Evolutionary conservation across 2,113 vertebrate species (phyloP).

Genomic region (Perognathus longimembris): DNA sequence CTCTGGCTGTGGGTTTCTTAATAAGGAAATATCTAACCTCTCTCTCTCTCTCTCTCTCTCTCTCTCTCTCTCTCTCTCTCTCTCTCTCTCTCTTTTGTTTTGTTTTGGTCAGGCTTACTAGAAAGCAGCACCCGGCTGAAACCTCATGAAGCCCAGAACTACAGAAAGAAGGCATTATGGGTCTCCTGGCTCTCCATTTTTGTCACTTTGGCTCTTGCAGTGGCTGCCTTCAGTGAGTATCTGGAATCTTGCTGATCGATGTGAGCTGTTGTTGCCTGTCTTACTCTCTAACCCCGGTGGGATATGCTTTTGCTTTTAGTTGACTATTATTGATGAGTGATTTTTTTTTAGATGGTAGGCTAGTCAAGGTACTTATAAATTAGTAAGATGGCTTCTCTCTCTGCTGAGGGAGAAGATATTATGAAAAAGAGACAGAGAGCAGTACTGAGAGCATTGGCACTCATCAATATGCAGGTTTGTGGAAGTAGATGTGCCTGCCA

Average conservation of each 20-base stretch:
- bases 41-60: slow-evolving; percentile 78
- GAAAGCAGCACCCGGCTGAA: slow-evolving; percentile 99
- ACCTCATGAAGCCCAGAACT: slow-evolving; percentile 98
- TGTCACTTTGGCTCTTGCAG: slow-evolving; percentile 95
- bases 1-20: slow-evolving; percentile 61
- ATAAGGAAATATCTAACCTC: slow-evolving; percentile 64
- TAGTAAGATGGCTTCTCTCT: slow-evolving; percentile 82
- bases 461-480: slow-evolving; percentile 53
- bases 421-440: slow-evolving; percentile 63
- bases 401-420: slow-evolving; percentile 71
- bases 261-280: neutral
- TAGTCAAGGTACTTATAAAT: slow-evolving; percentile 83
- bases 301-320: slow-evolving; percentile 66
- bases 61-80: slow-evolving; percentile 78
- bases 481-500: slow-evolving; percentile 69
- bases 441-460: slow-evolving; percentile 70
- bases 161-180: slow-evolving; percentile 98
- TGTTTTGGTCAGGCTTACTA: slow-evolving; percentile 92
- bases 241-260: neutral
- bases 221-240: slow-evolving; percentile 98
- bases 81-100: slow-evolving; percentile 76
- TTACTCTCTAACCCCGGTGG: slow-evolving; percentile 39
- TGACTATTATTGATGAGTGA: slow-evolving; percentile 66
- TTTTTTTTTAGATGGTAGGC: slow-evolving; percentile 55
- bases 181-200: slow-evolving; percentile 98